These are phyloP conservation scores for Scortum barcoo DNA, from an alignment of 2,113 vertebrate genomes.

Conservation along the genomic window DNA sequence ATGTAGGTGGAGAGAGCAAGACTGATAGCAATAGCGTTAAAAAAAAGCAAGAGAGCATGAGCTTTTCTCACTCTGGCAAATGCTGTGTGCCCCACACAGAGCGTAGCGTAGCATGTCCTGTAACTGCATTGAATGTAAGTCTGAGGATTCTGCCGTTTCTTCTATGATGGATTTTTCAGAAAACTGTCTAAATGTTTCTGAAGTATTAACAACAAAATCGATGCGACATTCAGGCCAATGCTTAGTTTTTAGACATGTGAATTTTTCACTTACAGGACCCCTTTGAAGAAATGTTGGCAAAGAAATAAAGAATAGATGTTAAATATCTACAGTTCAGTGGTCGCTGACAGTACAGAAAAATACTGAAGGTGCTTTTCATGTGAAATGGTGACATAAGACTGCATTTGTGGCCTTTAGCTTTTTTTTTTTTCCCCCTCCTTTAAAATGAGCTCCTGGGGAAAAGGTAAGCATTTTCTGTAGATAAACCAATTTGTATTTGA, in stretches of 20 bases:
- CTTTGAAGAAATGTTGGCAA: not conserved
- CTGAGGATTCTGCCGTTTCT: slow-evolving; percentile 17
- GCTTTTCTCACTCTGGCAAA: slow-evolving; percentile 31
- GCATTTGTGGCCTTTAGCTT: not conserved
- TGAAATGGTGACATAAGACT: not conserved
- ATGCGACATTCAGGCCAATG: not conserved
- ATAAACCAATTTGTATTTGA: slow-evolving; percentile 15
- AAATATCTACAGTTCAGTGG: not conserved
- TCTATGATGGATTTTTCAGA: slow-evolving; percentile 14
- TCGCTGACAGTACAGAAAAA: not conserved
- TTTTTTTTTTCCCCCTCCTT: too few relatives aligned
- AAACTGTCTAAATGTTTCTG: not conserved
- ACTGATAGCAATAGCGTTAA: slow-evolving; percentile 50
- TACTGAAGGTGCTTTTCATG: not conserved
- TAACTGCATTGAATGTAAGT: slow-evolving; percentile 40
- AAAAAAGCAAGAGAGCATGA: slow-evolving; percentile 32
- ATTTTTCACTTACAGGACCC: not conserved
- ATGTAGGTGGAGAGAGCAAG: slow-evolving; percentile 54
- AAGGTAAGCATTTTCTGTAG: not conserved
- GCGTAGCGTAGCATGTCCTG: slow-evolving; percentile 39
- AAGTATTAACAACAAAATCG: not conserved
- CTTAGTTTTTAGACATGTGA: not conserved
- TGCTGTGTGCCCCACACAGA: slow-evolving; percentile 6
- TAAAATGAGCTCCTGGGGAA: not conserved
- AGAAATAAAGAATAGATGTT: not conserved